A percentile compares a stretch with the other conserved stretches of the same genome.
These are phyloP conservation scores for Uromys caudimaculatus DNA, from an alignment of 2,797 vertebrate genomes.

Conservation along the genomic window DNA sequence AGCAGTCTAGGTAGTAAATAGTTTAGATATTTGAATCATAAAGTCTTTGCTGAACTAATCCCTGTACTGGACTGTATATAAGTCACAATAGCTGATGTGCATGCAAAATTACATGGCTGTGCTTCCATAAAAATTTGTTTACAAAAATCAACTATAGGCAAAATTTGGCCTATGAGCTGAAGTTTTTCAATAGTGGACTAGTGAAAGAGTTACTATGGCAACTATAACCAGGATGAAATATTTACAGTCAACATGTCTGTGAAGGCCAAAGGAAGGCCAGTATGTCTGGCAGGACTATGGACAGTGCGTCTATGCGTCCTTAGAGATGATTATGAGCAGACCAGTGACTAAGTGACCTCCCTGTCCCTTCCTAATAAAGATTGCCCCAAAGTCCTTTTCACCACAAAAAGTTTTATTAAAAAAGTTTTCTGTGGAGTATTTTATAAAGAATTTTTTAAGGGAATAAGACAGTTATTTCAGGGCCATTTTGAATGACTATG, in stretches of 20 bases:
- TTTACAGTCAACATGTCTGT: not conserved
- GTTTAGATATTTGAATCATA: not conserved
- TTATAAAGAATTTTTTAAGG: not conserved
- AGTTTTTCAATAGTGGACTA: not conserved
- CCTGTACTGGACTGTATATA: not conserved
- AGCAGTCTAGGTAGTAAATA: not conserved
- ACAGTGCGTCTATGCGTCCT: not conserved
- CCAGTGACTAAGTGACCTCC: not conserved
- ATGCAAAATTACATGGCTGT: not conserved
- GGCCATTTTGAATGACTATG: not conserved
- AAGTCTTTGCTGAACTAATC: not conserved
- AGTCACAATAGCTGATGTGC: not conserved
- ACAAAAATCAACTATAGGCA: not conserved
- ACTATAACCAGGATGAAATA: not conserved
- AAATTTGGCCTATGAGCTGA: not conserved
- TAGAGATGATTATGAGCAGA: not conserved
- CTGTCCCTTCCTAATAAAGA: constrained; percentile 13
- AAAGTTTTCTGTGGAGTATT: not conserved
- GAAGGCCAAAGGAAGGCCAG: not conserved
- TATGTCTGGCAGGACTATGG: not conserved
- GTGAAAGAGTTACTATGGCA: not conserved
- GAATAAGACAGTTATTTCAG: not conserved
- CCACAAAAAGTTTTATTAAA: not conserved
- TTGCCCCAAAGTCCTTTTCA: not conserved
- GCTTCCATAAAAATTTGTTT: constrained; percentile 35